phyloP scores from a whole-genome alignment of 2,888 invertebrate species.

The Graphium colonna region DNA sequence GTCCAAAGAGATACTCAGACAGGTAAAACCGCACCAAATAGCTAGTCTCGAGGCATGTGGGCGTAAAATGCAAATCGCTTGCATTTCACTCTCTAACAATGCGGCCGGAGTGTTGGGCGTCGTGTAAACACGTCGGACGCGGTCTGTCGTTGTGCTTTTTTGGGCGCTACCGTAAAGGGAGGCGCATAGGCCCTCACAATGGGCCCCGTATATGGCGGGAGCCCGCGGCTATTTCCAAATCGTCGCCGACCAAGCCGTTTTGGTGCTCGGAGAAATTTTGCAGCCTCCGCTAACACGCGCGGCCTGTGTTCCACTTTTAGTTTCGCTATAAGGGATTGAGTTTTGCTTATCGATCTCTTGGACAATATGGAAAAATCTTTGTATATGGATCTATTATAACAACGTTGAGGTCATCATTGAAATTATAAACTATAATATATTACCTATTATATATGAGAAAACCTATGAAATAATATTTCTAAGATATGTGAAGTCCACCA shows the following conservation, averaged over 20 bases:
- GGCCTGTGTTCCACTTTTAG: constrained; percentile 30
- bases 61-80: constrained; percentile 70
- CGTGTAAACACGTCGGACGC: constrained; percentile 71
- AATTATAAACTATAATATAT: too few species aligned
- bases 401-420: too few species aligned
- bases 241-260: constrained; percentile 45
- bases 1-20: too few species aligned
- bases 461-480: too few species aligned
- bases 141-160: constrained; percentile 77
- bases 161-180: constrained; percentile 74
- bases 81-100: constrained; percentile 73
- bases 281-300: constrained; percentile 33
- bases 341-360: too few species aligned
- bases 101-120: constrained; percentile 66
- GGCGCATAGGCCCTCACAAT: constrained; percentile 66
- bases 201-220: constrained; percentile 65
- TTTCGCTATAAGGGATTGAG: too few species aligned
- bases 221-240: constrained; percentile 52
- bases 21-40: too few species aligned
- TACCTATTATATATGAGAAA: too few species aligned
- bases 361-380: too few species aligned
- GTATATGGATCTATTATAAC: too few species aligned
- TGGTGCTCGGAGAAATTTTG: constrained; percentile 45
- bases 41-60: constrained; percentile 48
- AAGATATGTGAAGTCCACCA: too few species aligned